Evolutionary conservation across 2,888 invertebrate species (phyloP).

Genomic region (Chloroclystis v-ata): DNA sequence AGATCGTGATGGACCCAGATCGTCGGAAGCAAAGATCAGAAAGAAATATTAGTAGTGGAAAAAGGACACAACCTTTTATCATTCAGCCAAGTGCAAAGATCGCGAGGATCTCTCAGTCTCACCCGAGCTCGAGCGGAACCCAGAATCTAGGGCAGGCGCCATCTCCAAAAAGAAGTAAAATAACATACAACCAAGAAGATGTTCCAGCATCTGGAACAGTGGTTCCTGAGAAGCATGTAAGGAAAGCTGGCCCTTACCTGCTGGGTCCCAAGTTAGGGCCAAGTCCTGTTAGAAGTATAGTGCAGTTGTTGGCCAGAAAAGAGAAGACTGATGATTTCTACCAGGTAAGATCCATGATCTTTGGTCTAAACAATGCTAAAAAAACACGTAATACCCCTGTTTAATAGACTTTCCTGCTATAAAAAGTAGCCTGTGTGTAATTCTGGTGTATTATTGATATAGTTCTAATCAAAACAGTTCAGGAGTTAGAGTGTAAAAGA

Average conservation of each 20-base stretch:
- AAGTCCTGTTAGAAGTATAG: slow-evolving; percentile 86
- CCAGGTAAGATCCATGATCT: too few species aligned
- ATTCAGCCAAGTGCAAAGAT: slow-evolving; percentile 65
- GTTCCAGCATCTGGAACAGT: slow-evolving; percentile 72
- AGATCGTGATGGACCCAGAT: slow-evolving; percentile 62
- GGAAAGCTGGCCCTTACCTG: slow-evolving; percentile 82
- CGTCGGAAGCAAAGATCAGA: slow-evolving; percentile 40
- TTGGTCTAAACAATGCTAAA: neutral
- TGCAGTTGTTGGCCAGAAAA: slow-evolving; percentile 85
- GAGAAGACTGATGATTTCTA: slow-evolving; percentile 84
- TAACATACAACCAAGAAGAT: slow-evolving; percentile 54
- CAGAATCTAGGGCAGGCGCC: slow-evolving; percentile 52
- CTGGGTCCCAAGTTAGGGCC: slow-evolving; percentile 84
- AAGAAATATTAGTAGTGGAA: slow-evolving; percentile 61
- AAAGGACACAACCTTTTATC: slow-evolving; percentile 69
- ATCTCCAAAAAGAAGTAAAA: slow-evolving; percentile 46
- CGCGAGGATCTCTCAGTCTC: slow-evolving; percentile 54
- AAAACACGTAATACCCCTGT: too few species aligned
- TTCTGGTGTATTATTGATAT: too few species aligned
- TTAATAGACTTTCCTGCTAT: too few species aligned
- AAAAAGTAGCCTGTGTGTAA: too few species aligned
- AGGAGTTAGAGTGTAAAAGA: too few species aligned
- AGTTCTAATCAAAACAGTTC: too few species aligned
- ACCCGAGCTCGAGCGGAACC: slow-evolving; percentile 50
- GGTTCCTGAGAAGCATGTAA: slow-evolving; percentile 73